Evolutionary conservation across 2,888 invertebrate species (phyloP).

Genomic region (Phytoseiulus persimilis): DNA sequence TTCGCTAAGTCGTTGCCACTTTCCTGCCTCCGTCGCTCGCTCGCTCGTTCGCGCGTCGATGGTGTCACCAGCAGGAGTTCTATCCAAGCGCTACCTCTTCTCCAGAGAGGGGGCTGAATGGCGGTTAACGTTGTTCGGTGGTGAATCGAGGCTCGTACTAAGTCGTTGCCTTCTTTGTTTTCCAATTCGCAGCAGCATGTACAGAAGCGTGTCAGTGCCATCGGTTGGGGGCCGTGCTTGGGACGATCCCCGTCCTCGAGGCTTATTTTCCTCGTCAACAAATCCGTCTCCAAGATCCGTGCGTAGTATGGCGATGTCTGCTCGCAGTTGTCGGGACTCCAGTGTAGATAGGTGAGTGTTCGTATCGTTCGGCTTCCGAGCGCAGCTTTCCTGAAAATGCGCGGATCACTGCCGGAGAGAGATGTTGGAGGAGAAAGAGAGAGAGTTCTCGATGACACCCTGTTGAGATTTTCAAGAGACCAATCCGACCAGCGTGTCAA

Average conservation of each 20-base stretch:
- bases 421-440: too few species aligned
- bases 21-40: background rate
- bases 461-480: too few species aligned
- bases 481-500: too few species aligned
- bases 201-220: conserved; percentile 39
- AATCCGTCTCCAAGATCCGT: conserved; percentile 64
- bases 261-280: conserved; percentile 46
- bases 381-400: too few species aligned
- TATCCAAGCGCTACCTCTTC: background rate
- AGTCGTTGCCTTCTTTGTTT: background rate
- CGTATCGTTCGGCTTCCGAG: background rate
- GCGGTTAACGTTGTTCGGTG: background rate
- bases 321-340: conserved; percentile 37
- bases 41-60: background rate
- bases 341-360: conserved; percentile 34
- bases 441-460: conserved; percentile 42
- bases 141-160: background rate
- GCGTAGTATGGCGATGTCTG: conserved; percentile 50
- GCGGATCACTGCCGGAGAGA: too few species aligned
- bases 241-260: conserved; percentile 43
- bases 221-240: conserved; percentile 36
- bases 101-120: background rate
- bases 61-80: background rate
- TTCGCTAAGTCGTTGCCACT: background rate
- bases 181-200: conserved; percentile 21